These are phyloP conservation scores for Sylvietta virens DNA, from an alignment of 2,113 vertebrate species.

Conservation along the genomic window DNA sequence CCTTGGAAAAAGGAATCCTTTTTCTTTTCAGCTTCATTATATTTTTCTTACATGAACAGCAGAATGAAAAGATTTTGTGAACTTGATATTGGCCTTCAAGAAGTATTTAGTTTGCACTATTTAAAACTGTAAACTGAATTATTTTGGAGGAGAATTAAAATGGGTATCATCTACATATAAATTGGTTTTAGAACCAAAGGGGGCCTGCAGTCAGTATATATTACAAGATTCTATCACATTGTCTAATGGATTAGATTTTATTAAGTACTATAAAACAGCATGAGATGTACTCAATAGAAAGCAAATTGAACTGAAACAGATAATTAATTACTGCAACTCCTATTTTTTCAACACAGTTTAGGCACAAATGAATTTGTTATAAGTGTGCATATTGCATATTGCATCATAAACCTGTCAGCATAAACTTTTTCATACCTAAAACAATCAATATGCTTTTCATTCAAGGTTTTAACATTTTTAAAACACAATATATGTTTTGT, in stretches of 20 bases:
- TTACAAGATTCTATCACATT: slow-evolving; percentile 73
- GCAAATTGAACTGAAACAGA: slow-evolving; percentile 73
- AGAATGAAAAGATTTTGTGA: neutral
- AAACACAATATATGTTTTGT: neutral
- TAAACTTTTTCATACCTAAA: neutral
- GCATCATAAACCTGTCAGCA: slow-evolving; percentile 9
- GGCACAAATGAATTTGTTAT: slow-evolving; percentile 18
- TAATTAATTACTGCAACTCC: slow-evolving; percentile 71
- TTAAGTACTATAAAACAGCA: slow-evolving; percentile 75
- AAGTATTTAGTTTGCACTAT: slow-evolving; percentile 61
- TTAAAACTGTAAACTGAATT: slow-evolving; percentile 75
- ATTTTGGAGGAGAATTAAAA: slow-evolving; percentile 73
- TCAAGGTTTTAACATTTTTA: neutral
- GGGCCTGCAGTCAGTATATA: slow-evolving; percentile 62
- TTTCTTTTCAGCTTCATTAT: neutral
- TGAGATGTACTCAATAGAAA: slow-evolving; percentile 55
- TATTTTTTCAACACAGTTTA: slow-evolving; percentile 49
- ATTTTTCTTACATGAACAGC: neutral
- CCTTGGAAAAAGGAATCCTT: neutral
- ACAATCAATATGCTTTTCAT: neutral
- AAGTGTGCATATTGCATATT: neutral
- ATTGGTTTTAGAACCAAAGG: slow-evolving; percentile 75
- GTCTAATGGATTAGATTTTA: slow-evolving; percentile 75
- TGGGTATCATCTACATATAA: slow-evolving; percentile 82
- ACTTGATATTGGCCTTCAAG: neutral